Percentiles rank a stretch among this genome's conserved stretches.
These are phyloP conservation scores for Scartelaos histophorus DNA, from an alignment of 2,113 vertebrate species.

Conservation along the genomic window DNA sequence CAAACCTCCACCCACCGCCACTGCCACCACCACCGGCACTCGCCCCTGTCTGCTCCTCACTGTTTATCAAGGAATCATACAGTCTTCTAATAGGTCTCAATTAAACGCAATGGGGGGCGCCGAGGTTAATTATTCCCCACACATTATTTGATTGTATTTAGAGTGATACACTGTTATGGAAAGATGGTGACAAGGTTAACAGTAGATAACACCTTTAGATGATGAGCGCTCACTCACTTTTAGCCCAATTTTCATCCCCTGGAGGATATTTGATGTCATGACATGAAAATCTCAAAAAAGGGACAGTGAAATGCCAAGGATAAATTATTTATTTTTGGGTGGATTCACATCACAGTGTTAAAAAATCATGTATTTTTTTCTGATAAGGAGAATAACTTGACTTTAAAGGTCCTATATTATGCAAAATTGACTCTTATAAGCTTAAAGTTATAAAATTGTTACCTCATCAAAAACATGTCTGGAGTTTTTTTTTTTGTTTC, in stretches of 20 bases:
- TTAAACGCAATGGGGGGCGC: slow-evolving; percentile 78
- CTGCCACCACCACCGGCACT: slow-evolving; percentile 65
- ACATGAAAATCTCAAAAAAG: not conserved
- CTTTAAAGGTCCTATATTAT: too few species aligned
- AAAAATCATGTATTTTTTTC: too few species aligned
- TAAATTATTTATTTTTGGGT: not conserved
- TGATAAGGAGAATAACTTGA: too few species aligned
- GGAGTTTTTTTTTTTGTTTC: too few species aligned
- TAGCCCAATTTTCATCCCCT: slow-evolving; percentile 1
- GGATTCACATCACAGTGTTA: too few species aligned
- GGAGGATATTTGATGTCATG: not conserved
- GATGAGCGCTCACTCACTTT: slow-evolving; percentile 28
- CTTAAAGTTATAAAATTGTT: too few species aligned
- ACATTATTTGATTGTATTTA: slow-evolving; percentile 81
- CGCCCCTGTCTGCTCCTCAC: slow-evolving; percentile 45
- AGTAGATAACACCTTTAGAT: slow-evolving; percentile 65
- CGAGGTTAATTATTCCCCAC: slow-evolving; percentile 83
- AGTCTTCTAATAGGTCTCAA: slow-evolving; percentile 80
- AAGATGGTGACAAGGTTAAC: slow-evolving; percentile 53
- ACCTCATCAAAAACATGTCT: too few species aligned
- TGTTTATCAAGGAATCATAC: slow-evolving; percentile 79
- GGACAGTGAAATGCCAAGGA: not conserved
- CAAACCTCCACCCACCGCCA: slow-evolving; percentile 69
- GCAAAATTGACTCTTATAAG: too few species aligned
- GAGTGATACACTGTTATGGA: slow-evolving; percentile 67